Conservation (phyloP, 2,797 vertebrate species). For the Atherinosoma microstoma region DNA sequence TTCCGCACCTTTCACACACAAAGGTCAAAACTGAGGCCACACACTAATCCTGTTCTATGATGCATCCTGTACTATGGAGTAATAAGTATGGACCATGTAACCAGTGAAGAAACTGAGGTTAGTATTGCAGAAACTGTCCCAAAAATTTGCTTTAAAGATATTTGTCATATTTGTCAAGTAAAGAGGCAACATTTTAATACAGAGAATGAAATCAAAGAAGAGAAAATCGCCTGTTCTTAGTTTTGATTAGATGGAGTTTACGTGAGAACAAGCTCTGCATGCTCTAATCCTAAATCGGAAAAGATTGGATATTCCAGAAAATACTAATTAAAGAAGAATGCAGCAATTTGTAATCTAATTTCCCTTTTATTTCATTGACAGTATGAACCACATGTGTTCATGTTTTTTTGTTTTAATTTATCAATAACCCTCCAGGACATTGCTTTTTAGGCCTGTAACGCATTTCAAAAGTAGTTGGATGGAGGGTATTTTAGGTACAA, state of each 20-base stretch:
- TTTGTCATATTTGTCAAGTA: background rate
- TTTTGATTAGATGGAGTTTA: background rate
- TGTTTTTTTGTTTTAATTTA: background rate
- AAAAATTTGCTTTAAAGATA: background rate
- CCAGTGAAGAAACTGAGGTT: background rate
- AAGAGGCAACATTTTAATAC: background rate
- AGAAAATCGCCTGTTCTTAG: background rate
- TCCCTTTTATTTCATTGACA: background rate
- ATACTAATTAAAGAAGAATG: background rate
- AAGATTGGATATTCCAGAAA: background rate
- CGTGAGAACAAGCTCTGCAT: background rate
- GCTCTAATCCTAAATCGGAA: background rate
- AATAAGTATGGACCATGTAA: background rate
- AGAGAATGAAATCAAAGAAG: background rate
- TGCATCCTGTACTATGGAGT: background rate
- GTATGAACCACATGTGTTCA: background rate
- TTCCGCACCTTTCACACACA: slow-evolving; percentile 14
- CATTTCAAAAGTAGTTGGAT: background rate
- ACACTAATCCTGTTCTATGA: slow-evolving; percentile 3
- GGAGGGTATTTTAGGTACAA: background rate
- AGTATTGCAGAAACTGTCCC: background rate
- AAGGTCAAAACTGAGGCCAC: slow-evolving; percentile 20
- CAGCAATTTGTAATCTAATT: background rate
- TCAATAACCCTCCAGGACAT: background rate
- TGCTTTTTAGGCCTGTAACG: background rate